Percentiles rank a stretch among this genome's conserved stretches.
phyloP scores from a whole-genome alignment of 1,140 invertebrate genomes.

The Pachypeltis micranthus region DNA sequence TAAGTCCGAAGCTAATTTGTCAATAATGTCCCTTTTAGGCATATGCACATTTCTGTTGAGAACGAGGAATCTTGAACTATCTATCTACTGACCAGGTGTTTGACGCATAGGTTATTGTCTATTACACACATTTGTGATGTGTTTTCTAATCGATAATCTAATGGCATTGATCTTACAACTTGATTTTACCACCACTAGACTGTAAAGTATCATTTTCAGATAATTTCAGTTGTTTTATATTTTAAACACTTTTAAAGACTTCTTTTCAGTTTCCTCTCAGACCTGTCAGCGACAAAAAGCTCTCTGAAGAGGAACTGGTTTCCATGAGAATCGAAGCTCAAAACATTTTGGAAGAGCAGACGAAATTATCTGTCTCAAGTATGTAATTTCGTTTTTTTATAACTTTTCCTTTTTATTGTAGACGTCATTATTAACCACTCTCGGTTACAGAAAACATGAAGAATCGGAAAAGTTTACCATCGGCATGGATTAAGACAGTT shows the following conservation, averaged over 20 bases:
- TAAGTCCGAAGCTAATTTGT: not conserved
- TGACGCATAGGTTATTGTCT: not conserved
- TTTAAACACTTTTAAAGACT: not conserved
- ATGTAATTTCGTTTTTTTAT: not conserved
- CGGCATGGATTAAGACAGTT: slow-evolving; percentile 67
- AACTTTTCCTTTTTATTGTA: not conserved
- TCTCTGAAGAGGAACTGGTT: not conserved
- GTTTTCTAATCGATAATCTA: not conserved
- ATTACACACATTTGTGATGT: not conserved
- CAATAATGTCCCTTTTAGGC: not conserved
- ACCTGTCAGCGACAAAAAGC: not conserved
- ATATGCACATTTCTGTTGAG: not conserved
- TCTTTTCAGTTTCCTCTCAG: not conserved
- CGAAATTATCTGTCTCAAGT: slow-evolving; percentile 13
- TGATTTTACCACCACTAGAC: not conserved
- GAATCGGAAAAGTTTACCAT: slow-evolving; percentile 28
- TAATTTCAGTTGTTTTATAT: not conserved
- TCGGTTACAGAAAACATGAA: slow-evolving; percentile 17
- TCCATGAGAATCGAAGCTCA: slow-evolving; percentile 14
- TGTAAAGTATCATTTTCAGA: not conserved
- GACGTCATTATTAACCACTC: not conserved
- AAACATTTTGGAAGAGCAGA: slow-evolving; percentile 12
- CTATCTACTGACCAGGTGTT: not conserved
- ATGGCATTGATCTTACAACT: not conserved
- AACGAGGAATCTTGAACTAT: not conserved